A percentile compares a stretch with the other conserved stretches of the same genome.
Evolutionary conservation across 2,888 invertebrate genomes (phyloP).

Genomic region (Parascotia fuliginaria): DNA sequence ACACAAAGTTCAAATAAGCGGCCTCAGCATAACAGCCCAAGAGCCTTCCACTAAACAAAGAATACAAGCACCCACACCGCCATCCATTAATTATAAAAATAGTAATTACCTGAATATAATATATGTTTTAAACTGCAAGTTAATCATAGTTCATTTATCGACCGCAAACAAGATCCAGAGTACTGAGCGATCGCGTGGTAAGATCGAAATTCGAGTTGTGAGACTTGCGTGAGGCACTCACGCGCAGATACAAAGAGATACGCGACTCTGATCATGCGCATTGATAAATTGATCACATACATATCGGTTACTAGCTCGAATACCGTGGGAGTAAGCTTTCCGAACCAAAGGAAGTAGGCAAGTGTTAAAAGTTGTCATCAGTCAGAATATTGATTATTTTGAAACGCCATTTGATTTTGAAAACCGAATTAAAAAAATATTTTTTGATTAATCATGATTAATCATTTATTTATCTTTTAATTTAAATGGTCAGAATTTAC

Average conservation of each 20-base stretch:
- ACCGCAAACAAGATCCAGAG: constrained; percentile 56
- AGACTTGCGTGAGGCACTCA: constrained; percentile 59
- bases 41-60: too few relatives aligned
- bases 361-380: too few relatives aligned
- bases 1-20: too few relatives aligned
- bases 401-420: too few relatives aligned
- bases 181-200: constrained; percentile 59
- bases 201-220: constrained; percentile 58
- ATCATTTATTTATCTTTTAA: too few relatives aligned
- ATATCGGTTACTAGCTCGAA: constrained; percentile 69
- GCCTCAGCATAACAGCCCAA: too few relatives aligned
- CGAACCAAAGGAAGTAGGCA: constrained; percentile 39
- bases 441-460: too few relatives aligned
- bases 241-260: constrained; percentile 71
- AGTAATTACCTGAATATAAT: constrained; percentile 26
- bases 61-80: too few relatives aligned
- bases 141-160: constrained; percentile 60
- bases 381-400: too few relatives aligned
- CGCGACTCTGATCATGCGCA: constrained; percentile 71
- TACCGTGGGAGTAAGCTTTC: constrained; percentile 62
- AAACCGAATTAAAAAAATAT: too few relatives aligned
- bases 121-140: constrained; percentile 49
- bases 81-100: constrained; percentile 18
- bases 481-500: too few relatives aligned
- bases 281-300: constrained; percentile 75